Evolutionary conservation across 2,797 vertebrate genomes (phyloP).

Genomic region (Dermochelys coriacea): DNA sequence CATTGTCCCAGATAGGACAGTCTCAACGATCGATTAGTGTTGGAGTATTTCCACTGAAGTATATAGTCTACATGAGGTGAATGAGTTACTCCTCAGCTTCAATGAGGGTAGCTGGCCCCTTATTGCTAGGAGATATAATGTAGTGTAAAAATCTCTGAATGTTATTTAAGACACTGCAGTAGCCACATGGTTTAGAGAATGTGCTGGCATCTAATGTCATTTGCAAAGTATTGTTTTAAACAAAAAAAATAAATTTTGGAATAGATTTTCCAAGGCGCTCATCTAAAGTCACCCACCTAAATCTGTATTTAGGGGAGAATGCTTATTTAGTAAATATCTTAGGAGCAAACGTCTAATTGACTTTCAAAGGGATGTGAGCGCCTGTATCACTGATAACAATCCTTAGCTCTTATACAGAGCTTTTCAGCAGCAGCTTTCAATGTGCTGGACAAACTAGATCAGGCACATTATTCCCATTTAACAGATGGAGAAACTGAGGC

Average conservation of each 20-base stretch:
- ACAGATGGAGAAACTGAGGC: too few species aligned
- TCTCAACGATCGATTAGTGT: neutral
- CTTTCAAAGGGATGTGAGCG: neutral
- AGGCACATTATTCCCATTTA: too few species aligned
- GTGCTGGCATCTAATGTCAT: neutral
- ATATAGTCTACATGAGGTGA: too few species aligned
- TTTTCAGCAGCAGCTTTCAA: too few species aligned
- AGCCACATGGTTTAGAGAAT: neutral
- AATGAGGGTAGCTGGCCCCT: too few species aligned
- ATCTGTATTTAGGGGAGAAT: neutral
- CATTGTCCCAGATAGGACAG: neutral
- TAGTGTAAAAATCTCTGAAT: too few species aligned
- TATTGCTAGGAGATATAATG: neutral
- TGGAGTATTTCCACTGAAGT: neutral
- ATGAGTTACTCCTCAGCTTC: neutral
- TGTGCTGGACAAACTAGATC: too few species aligned
- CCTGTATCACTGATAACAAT: neutral
- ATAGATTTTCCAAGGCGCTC: neutral
- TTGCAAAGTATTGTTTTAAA: neutral
- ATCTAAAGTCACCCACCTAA: neutral
- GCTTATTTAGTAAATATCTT: neutral
- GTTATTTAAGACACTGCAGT: neutral
- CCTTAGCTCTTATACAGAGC: too few species aligned
- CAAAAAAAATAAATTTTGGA: neutral
- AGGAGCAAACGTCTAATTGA: neutral